Conservation (phyloP, 2,797 vertebrate species). For the Saxicola maurus region DNA sequence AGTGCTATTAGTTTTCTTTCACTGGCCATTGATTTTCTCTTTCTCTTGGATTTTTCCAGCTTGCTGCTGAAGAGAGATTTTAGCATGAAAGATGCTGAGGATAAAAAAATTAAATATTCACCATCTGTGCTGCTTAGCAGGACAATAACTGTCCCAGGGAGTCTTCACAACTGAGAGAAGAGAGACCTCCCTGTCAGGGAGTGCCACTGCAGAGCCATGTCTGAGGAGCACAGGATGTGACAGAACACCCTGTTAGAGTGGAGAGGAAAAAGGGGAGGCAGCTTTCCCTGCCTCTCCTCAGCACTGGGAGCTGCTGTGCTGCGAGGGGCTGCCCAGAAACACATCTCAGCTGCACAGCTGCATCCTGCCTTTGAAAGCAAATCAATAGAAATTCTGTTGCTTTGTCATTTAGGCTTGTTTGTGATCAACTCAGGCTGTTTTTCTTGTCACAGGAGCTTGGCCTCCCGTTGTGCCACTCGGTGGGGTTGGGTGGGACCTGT, state of each 20-base stretch:
- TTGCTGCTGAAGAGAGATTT: background rate
- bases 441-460: background rate
- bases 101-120: background rate
- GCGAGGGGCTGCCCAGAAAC: background rate
- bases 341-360: background rate
- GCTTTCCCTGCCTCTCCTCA: background rate
- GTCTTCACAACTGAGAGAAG: background rate
- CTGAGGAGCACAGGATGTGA: background rate
- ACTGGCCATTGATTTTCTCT: background rate
- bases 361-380: background rate
- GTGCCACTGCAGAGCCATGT: background rate
- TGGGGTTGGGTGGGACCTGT: background rate
- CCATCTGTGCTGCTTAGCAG: background rate
- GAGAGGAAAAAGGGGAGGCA: background rate
- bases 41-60: background rate
- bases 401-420: background rate
- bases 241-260: background rate
- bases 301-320: background rate
- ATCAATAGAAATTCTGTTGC: conserved; percentile 20
- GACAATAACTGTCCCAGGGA: background rate
- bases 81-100: background rate
- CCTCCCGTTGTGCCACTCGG: background rate
- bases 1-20: background rate
- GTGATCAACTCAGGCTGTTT: background rate
- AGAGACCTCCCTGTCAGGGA: background rate